Evolutionary conservation across 92 coral and sea anemone genomes (phyloP).

Genomic region (Zoanthus solanderi): DNA sequence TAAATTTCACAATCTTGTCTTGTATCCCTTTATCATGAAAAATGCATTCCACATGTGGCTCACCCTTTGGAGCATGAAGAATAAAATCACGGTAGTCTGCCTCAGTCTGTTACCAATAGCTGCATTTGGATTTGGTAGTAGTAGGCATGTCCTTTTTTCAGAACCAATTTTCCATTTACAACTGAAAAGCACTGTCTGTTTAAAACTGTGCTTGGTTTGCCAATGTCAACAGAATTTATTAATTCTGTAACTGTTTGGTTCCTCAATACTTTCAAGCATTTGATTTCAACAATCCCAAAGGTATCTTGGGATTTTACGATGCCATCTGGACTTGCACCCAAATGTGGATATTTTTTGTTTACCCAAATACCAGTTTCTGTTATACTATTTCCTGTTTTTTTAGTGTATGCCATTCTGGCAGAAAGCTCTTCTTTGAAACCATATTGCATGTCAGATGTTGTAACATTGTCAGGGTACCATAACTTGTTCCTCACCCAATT

Average conservation of each 20-base stretch:
- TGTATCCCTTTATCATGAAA: no score
- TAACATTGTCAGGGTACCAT: no score
- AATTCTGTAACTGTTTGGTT: conserved; percentile 34
- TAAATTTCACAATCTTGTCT: no score
- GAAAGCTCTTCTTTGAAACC: not conserved
- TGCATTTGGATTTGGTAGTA: no score
- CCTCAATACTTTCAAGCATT: conserved; percentile 37
- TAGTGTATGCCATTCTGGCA: not conserved
- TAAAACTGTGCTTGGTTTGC: conserved; percentile 29
- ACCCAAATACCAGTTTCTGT: conserved; percentile 8
- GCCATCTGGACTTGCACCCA: conserved; percentile 31
- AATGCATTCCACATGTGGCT: no score
- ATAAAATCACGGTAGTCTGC: not conserved
- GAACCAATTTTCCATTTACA: conserved; percentile 13
- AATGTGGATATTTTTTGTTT: conserved; percentile 15
- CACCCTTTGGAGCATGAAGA: not conserved
- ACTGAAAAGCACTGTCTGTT: conserved; percentile 4
- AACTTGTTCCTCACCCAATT: no score
- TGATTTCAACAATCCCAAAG: conserved; percentile 43
- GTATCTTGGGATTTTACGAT: conserved; percentile 17
- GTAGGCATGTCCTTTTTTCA: not conserved
- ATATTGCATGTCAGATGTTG: not conserved
- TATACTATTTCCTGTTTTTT: conserved; percentile 3
- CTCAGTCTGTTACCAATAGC: no score
- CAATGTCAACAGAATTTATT: conserved; percentile 38